Evolutionary conservation across 1,140 invertebrate genomes (phyloP).

Genomic region (Calliphora vicina): DNA sequence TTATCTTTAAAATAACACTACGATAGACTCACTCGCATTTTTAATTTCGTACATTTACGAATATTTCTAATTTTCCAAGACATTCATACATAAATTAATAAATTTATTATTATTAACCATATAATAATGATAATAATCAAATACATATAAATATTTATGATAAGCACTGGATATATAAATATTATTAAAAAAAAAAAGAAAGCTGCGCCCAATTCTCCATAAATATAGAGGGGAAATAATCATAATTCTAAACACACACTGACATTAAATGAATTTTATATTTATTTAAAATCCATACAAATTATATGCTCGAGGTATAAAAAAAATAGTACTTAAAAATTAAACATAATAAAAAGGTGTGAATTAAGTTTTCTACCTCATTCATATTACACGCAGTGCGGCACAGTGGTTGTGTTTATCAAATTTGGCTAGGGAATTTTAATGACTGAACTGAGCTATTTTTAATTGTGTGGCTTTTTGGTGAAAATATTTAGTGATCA

Average conservation of each 20-base stretch:
- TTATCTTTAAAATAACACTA: too few species aligned
- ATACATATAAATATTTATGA: neutral
- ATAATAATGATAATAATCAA: neutral
- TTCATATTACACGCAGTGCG: neutral
- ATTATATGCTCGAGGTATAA: neutral
- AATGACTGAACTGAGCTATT: too few species aligned
- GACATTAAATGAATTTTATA: conserved; percentile 13
- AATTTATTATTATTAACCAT: neutral
- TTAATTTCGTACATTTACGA: too few species aligned
- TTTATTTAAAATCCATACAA: conserved; percentile 22
- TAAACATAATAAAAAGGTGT: conserved; percentile 22
- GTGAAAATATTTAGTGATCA: too few species aligned
- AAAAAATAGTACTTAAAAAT: neutral
- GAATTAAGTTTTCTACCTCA: neutral
- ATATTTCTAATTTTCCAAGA: too few species aligned
- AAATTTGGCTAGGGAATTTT: neutral
- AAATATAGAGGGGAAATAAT: conserved; percentile 4
- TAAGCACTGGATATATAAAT: neutral
- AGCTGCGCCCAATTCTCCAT: neutral
- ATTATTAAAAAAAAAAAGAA: conserved; percentile 10
- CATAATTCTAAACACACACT: neutral
- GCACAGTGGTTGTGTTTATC: neutral
- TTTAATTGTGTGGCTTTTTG: neutral
- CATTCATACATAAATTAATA: neutral
- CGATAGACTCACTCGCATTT: too few species aligned